A percentile compares a stretch with the other conserved stretches of the same genome.
phyloP scores from a whole-genome alignment of 2,797 vertebrate genomes.

The Pseudomugil gertrudae region DNA sequence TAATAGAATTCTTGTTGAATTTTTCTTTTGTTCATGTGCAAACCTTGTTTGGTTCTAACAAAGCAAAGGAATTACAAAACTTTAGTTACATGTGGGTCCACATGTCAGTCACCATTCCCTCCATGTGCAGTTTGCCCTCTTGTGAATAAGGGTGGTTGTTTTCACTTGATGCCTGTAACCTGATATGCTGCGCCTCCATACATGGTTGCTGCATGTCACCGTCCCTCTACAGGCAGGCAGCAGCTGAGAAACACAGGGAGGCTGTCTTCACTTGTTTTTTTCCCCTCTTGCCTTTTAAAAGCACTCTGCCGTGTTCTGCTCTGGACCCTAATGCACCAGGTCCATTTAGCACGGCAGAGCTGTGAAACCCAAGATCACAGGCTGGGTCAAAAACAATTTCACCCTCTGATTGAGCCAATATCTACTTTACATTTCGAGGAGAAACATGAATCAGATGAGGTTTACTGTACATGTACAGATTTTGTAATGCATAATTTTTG shows the following conservation, averaged over 20 bases:
- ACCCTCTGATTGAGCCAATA: constrained; percentile 72
- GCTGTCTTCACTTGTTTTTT: constrained; percentile 59
- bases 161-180: constrained; percentile 61
- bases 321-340: constrained; percentile 69
- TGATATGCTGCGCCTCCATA: constrained; percentile 41
- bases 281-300: constrained; percentile 68
- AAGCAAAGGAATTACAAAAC: constrained; percentile 22
- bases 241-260: constrained; percentile 47
- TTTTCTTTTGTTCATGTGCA: background rate
- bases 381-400: constrained; percentile 74
- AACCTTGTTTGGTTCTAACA: constrained; percentile 14
- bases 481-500: constrained; percentile 10
- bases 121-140: constrained; percentile 23
- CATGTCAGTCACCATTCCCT: constrained; percentile 48
- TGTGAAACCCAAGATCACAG: constrained; percentile 78
- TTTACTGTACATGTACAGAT: constrained; percentile 19
- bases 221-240: constrained; percentile 44
- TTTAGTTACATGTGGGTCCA: constrained; percentile 16
- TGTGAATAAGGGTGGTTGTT: constrained; percentile 58
- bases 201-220: constrained; percentile 52
- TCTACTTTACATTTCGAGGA: constrained; percentile 56
- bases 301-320: constrained; percentile 68
- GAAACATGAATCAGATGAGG: constrained; percentile 42
- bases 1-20: too few species aligned
- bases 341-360: constrained; percentile 74